Base-by-base conservation (phyloP, 2,888 invertebrate species). In the Mythimna albipuncta region DNA sequence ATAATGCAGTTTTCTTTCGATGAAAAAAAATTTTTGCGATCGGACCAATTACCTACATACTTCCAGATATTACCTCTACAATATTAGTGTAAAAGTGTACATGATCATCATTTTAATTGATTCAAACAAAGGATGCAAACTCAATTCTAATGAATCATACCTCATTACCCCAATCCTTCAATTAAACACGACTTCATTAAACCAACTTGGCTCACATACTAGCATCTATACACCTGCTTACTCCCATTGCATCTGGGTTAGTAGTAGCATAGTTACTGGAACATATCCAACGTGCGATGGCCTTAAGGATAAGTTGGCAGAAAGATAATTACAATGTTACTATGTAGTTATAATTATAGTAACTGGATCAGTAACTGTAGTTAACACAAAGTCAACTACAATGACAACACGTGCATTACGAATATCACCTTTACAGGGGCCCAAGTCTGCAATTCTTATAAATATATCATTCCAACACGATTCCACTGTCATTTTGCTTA, bases 221-320 rank as follows among this genome's bases (percentile, higher is more conserved):
- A 73, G 72, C 84, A 84, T 65, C 35, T 74, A 64, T 81, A 57
- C 78, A 83, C 69, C 57, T 70, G 72, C 52, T 77, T 75, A 75
- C 50, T 57, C 69, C 21, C 59, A 38, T 67, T 69, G n/a, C 62
- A 76, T 77, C 61, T 75, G 67, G 82, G 86, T 61, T 63, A 77
- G 62, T 58, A 62, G 65, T 47, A 41, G 61, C 69, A 71, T 65
- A 78, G 44, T 75, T 71, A 83, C 65, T 77, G 72, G 74, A 74
- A 75, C 62, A 64, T 35, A 61, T 62, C 68, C 68, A 72, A 58
- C 61, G 63, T 69, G 38, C 13, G 75, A 79, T 85, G 81, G 64
- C 79, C 79, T 83, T 69, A 72, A 64, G 75, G 81, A 85, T 85
- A 73, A 71, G 62, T 7, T 16, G 5, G 59, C 19, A 79, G 44